Evolutionary conservation across 1,140 invertebrate species (phyloP).

Genomic region (Pseudomyrmex flavicornis): DNA sequence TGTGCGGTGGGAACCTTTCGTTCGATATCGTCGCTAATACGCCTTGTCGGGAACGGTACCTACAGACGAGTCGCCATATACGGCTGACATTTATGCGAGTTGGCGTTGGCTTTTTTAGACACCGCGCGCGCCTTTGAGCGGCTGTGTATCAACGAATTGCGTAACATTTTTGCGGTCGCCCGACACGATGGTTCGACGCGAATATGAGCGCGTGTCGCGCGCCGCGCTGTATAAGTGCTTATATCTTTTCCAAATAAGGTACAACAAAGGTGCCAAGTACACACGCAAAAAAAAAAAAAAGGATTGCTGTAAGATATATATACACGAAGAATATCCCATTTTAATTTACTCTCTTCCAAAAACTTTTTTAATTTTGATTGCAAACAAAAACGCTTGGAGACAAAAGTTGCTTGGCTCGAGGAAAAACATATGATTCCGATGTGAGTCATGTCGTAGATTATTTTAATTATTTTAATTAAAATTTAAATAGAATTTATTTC

Average conservation of each 20-base stretch:
- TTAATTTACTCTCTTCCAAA: no score
- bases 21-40: slow-evolving; percentile 33
- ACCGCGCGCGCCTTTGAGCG: slow-evolving; percentile 38
- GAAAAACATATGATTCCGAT: no score
- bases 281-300: no score
- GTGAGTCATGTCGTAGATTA: no score
- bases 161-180: slow-evolving; percentile 63
- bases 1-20: slow-evolving; percentile 34
- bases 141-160: slow-evolving; percentile 59
- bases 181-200: slow-evolving; percentile 1
- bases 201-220: not conserved
- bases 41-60: slow-evolving; percentile 40
- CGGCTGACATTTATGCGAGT: slow-evolving; percentile 68
- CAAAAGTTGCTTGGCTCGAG: no score
- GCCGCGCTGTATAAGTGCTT: slow-evolving; percentile 10
- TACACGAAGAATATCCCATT: no score
- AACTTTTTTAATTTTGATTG: no score
- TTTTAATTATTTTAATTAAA: no score
- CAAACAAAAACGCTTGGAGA: no score
- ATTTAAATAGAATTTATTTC: no score
- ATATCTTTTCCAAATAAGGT: slow-evolving; percentile 19
- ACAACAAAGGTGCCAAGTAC: no score
- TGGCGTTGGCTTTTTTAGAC: slow-evolving; percentile 58
- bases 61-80: slow-evolving; percentile 63
- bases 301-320: no score